phyloP scores from a whole-genome alignment of 2,797 vertebrate species.

The Sebastes hubbsi region DNA sequence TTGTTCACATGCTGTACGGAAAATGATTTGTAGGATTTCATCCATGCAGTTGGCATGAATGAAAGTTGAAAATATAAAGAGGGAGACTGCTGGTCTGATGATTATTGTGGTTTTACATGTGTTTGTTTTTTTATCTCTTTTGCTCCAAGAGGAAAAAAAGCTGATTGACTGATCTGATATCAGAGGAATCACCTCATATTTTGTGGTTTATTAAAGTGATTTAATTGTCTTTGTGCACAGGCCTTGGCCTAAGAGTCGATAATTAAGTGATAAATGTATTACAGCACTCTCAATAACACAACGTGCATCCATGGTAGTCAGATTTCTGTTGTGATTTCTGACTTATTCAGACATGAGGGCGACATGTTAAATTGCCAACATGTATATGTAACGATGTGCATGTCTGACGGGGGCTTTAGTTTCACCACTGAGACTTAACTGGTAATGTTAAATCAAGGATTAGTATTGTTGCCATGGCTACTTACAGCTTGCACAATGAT shows the following conservation, averaged over 20 bases:
- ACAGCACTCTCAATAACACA: not conserved
- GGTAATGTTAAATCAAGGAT: not conserved
- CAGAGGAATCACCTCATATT: not conserved
- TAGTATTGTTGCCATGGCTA: slow-evolving; percentile 28
- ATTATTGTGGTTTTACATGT: not conserved
- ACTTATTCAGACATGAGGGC: not conserved
- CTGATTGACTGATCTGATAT: not conserved
- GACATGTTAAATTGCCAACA: not conserved
- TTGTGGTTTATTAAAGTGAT: not conserved
- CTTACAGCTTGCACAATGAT: not conserved
- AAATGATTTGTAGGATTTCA: not conserved
- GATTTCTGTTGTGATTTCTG: not conserved
- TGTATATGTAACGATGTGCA: not conserved
- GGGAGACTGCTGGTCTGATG: not conserved
- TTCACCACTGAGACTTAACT: not conserved
- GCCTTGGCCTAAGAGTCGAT: not conserved
- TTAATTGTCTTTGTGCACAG: not conserved
- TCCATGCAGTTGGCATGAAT: not conserved
- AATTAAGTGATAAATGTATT: not conserved
- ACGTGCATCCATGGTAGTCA: not conserved
- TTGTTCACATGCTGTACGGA: not conserved
- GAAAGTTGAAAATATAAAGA: not conserved
- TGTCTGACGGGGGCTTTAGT: not conserved
- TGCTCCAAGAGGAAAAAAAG: not conserved
- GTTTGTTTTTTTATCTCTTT: not conserved